Evolutionary conservation across 2,113 vertebrate species (phyloP).

Genomic region (Sterna hirundo): DNA sequence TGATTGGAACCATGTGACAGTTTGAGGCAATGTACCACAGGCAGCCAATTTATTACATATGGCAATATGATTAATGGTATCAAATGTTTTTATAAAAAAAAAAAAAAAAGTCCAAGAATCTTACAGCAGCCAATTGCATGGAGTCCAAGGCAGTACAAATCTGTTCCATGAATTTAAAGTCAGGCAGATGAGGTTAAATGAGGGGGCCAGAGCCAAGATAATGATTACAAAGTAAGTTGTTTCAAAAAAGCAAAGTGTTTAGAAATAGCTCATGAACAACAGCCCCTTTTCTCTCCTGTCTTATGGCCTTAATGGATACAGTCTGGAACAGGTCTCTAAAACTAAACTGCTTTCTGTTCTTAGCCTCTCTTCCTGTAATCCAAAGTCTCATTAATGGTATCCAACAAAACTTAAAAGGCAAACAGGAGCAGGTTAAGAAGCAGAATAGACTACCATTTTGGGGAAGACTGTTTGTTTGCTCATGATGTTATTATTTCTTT

Average conservation of each 20-base stretch:
- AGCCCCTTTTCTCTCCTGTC: neutral
- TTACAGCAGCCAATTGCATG: conserved; percentile 54
- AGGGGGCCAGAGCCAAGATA: conserved; percentile 66
- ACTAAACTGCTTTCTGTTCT: neutral
- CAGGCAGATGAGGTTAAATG: conserved; percentile 78
- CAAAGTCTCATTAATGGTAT: neutral
- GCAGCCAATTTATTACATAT: conserved; percentile 81
- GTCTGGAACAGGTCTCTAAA: conserved; percentile 42
- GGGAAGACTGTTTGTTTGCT: neutral
- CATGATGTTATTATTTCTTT: neutral
- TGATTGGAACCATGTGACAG: conserved; percentile 80
- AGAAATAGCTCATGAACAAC: conserved; percentile 46
- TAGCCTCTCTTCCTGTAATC: neutral
- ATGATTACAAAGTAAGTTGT: conserved; percentile 69
- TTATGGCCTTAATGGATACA: neutral
- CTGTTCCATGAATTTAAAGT: conserved; percentile 74
- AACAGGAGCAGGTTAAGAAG: neutral
- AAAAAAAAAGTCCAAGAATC: conserved; percentile 36
- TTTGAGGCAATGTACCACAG: conserved; percentile 73
- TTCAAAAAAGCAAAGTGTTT: conserved; percentile 55
- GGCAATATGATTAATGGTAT: conserved; percentile 84
- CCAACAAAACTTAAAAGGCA: neutral
- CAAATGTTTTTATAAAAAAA: conserved; percentile 54
- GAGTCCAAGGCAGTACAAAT: conserved; percentile 71
- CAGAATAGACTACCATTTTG: neutral